Conservation (phyloP, 2,888 invertebrate species). For the Drosophila greeni region DNA sequence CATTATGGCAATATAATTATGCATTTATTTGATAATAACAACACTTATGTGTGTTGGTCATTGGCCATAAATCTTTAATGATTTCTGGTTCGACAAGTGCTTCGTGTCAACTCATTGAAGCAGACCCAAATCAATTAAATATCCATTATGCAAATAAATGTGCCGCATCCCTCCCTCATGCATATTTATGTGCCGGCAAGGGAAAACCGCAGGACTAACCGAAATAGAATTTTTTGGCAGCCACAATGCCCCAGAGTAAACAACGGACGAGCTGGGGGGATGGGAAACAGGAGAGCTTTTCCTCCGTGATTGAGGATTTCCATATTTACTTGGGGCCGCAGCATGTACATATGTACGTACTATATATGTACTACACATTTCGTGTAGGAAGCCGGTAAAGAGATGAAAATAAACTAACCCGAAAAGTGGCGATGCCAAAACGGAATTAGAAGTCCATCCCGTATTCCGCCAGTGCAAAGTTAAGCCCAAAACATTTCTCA, state of each 20-base stretch:
- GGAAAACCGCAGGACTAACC: constrained; percentile 32
- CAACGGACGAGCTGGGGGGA: not conserved
- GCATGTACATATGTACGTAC: not conserved
- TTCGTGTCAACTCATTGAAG: constrained; percentile 20
- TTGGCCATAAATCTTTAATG: constrained; percentile 21
- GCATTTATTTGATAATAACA: constrained; percentile 11
- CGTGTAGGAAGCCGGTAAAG: constrained; percentile 18
- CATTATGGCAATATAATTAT: constrained; percentile 1
- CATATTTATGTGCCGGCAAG: constrained; percentile 30
- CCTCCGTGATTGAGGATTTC: constrained; percentile 27
- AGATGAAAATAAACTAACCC: constrained; percentile 18
- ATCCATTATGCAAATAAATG: constrained; percentile 37
- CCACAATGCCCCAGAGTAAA: constrained; percentile 38
- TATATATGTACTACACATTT: constrained; percentile 7
- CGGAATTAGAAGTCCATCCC: constrained; percentile 6
- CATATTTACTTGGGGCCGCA: constrained; percentile 27
- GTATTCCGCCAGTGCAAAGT: not conserved
- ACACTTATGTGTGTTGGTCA: constrained; percentile 8
- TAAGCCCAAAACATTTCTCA: constrained; percentile 2
- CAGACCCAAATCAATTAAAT: constrained; percentile 38
- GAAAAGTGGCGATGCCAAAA: constrained; percentile 6
- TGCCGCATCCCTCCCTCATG: constrained; percentile 27
- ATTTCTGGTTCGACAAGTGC: constrained; percentile 14
- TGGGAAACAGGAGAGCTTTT: not conserved
- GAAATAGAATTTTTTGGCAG: constrained; percentile 39